phyloP scores from a whole-genome alignment of 2,797 vertebrate genomes.

The Miichthys miiuy region DNA sequence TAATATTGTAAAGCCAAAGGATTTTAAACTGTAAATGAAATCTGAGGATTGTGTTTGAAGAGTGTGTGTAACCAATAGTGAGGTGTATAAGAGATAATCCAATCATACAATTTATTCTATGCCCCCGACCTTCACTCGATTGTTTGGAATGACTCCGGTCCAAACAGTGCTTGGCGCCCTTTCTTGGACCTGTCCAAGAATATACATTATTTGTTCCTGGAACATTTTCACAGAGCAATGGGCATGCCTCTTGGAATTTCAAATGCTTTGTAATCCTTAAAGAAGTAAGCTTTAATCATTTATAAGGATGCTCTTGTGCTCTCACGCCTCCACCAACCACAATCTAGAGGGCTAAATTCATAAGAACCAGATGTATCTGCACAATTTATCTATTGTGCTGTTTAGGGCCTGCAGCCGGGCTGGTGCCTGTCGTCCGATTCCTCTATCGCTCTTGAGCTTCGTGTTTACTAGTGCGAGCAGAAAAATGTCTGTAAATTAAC shows the following conservation, averaged over 20 bases:
- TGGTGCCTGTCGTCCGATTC: slow-evolving; percentile 60
- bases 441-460: slow-evolving; percentile 49
- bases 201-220: slow-evolving; percentile 9
- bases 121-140: slow-evolving; percentile 3
- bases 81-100: slow-evolving; percentile 19
- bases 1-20: slow-evolving; percentile 51
- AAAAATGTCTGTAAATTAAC: slow-evolving; percentile 40
- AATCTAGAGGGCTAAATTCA: slow-evolving; percentile 70
- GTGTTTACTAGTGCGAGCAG: slow-evolving; percentile 54
- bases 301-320: slow-evolving; percentile 64
- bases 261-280: slow-evolving; percentile 61
- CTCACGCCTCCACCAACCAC: slow-evolving; percentile 67
- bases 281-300: slow-evolving; percentile 65
- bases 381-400: slow-evolving; percentile 81
- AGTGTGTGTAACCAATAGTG: slow-evolving; percentile 24
- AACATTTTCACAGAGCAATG: slow-evolving; percentile 22
- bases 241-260: slow-evolving; percentile 25
- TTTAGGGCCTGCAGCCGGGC: slow-evolving; percentile 57
- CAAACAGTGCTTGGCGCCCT: background rate
- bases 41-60: slow-evolving; percentile 32
- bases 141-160: slow-evolving; percentile 13
- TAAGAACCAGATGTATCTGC: slow-evolving; percentile 81
- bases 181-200: background rate
- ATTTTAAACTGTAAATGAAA: slow-evolving; percentile 47
- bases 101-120: slow-evolving; percentile 1